Evolutionary conservation across 2,113 vertebrate genomes (phyloP).

Genomic region (Epinephelus lanceolatus): DNA sequence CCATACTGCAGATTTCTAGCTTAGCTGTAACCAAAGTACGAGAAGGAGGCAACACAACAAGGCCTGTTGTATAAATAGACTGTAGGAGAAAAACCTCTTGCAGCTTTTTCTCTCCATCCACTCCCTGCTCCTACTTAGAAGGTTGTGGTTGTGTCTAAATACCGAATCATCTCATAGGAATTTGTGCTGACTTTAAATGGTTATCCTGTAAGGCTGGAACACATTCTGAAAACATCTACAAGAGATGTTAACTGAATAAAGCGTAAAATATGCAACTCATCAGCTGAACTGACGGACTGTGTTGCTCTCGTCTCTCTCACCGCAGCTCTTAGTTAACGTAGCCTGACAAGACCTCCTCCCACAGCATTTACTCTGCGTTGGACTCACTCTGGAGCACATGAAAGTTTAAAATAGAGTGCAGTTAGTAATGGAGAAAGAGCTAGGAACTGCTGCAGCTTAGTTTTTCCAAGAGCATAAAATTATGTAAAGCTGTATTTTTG

Average conservation of each 20-base stretch:
- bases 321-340: constrained; percentile 48
- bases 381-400: constrained; percentile 62
- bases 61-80: constrained; percentile 13
- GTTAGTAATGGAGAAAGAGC: constrained; percentile 54
- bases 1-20: background rate
- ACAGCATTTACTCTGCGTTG: constrained; percentile 59
- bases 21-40: background rate
- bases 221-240: constrained; percentile 35
- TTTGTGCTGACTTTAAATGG: constrained; percentile 22
- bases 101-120: background rate
- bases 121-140: background rate
- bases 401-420: constrained; percentile 72
- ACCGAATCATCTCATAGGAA: background rate
- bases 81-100: constrained; percentile 9
- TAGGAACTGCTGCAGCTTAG: constrained; percentile 29
- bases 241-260: constrained; percentile 43
- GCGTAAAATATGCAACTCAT: constrained; percentile 39
- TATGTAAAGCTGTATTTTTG: constrained; percentile 69
- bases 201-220: constrained; percentile 11
- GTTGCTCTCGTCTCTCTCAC: constrained; percentile 24
- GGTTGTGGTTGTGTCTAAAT: constrained; percentile 28
- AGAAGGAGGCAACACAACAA: background rate
- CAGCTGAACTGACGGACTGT: constrained; percentile 39
- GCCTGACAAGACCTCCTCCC: constrained; percentile 62
- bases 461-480: constrained; percentile 63